Conservation (phyloP, 1,140 invertebrate species). For the Nilaparvata lugens region DNA sequence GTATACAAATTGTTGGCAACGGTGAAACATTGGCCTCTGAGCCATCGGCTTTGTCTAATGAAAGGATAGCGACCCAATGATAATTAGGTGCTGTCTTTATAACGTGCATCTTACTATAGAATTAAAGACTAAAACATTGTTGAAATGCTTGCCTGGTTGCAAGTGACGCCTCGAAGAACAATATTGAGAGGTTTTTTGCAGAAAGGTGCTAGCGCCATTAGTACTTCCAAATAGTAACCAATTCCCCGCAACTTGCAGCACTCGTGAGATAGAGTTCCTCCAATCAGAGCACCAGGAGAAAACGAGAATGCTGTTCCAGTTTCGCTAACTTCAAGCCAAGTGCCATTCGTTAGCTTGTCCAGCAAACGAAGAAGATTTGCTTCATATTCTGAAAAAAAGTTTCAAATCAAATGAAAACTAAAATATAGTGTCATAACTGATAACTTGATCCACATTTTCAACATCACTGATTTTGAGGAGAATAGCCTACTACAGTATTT, state of each 20-base stretch:
- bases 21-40: no score
- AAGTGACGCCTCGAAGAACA: constrained; percentile 81
- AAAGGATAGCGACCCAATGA: no score
- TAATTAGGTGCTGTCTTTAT: no score
- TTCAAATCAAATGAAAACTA: constrained; percentile 9
- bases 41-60: no score
- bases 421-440: background rate
- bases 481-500: background rate
- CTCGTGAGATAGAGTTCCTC: constrained; percentile 79
- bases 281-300: constrained; percentile 79
- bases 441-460: background rate
- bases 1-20: no score
- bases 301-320: constrained; percentile 86
- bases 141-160: constrained; percentile 60
- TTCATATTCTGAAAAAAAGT: constrained; percentile 66
- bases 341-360: constrained; percentile 92
- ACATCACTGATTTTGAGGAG: background rate
- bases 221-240: constrained; percentile 85
- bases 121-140: no score
- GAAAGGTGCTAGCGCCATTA: constrained; percentile 86
- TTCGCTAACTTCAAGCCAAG: constrained; percentile 80
- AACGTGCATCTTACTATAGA: no score
- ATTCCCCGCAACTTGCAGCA: constrained; percentile 75
- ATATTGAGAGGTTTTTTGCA: constrained; percentile 82
- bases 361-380: constrained; percentile 81